A percentile compares a stretch with the other conserved stretches of the same genome.
These are phyloP conservation scores for Thalassophryne amazonica DNA, from an alignment of 2,797 vertebrate genomes.

Conservation along the genomic window DNA sequence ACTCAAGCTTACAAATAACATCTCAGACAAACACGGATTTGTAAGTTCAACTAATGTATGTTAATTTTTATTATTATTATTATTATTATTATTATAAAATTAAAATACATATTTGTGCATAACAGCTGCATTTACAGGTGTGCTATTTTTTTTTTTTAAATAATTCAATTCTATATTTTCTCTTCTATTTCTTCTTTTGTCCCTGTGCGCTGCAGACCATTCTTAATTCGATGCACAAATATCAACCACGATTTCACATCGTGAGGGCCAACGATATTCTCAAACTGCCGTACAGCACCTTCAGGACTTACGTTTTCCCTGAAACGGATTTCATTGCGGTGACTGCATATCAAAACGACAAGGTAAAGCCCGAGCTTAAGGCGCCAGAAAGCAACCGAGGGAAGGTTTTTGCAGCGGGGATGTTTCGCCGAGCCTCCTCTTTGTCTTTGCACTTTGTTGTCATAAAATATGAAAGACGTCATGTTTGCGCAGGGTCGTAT, in stretches of 20 bases:
- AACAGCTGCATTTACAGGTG: no score
- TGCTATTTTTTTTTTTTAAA: background rate
- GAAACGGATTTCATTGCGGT: slow-evolving; percentile 98
- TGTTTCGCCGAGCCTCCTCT: no score
- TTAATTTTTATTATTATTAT: slow-evolving; percentile 69
- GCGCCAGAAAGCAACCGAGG: no score
- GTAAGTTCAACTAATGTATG: slow-evolving; percentile 86
- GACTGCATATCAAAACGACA: slow-evolving; percentile 98
- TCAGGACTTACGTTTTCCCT: slow-evolving; percentile 96
- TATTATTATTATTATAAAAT: no score
- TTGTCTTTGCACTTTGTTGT: slow-evolving; percentile 57
- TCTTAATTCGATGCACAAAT: slow-evolving; percentile 98
- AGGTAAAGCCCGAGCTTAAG: no score
- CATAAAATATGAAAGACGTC: slow-evolving; percentile 69
- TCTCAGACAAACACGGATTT: slow-evolving; percentile 99
- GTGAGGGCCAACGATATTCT: slow-evolving; percentile 96
- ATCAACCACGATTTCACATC: slow-evolving; percentile 96
- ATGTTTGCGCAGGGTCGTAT: slow-evolving; percentile 41
- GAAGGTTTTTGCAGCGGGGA: no score
- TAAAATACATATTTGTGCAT: no score
- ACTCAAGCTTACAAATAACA: slow-evolving; percentile 98
- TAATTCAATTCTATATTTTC: slow-evolving; percentile 1
- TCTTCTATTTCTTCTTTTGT: slow-evolving; percentile 17
- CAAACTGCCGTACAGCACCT: slow-evolving; percentile 96
- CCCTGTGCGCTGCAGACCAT: slow-evolving; percentile 83